Evolutionary conservation across 92 coral and sea anemone species (phyloP), one percentile per base, ranked within the genome.

Genomic region (Galaxea fascicularis): DNA sequence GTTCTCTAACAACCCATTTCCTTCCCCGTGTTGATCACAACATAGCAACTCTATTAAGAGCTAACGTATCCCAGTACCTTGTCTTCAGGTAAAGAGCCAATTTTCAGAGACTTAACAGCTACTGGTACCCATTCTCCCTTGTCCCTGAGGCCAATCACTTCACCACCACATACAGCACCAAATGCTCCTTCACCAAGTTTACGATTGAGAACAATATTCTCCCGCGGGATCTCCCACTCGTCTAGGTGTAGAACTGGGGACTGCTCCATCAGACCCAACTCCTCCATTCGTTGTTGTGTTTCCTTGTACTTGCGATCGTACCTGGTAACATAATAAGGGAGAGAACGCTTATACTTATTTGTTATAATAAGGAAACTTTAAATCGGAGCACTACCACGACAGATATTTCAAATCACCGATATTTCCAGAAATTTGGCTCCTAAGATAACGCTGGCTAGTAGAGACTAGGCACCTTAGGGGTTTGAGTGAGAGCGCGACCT

Each of bases 101-200:
- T 74, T 72, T 94, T 94, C 20, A 94, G 89, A 24, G 98, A 92
- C 87, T 94, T 94, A 0, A 94, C 98, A 20, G 98, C 98, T 24
- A 94, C 98, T 65, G 98, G 98, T 82, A 94, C 73, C 98, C 98
- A 94, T n/a, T 90, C 93, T 27, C 82, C 90, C 51, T 74, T 76
- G 29, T 73, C 90, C 64, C 85, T 79, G 47, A 84, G 41, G 16
- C 93, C 95, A 69, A 89, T 87, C 15, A 90, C 95, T 63, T 94
- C 98, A 13, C 98, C 98, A 28, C 98, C 98, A 51, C 89, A 94
- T 66, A 94, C 98, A 4, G 98, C 93, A 45, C 98, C 98, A 89
- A 94, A 94, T 53, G 98, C 98, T 11, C 98, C 95, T 86, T 94
- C 95, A 10, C 98, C 98, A 54, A 94, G 91, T 77, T 94, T 94